Conservation (phyloP, 1,140 invertebrate genomes). For the Agraylea sexmaculata region DNA sequence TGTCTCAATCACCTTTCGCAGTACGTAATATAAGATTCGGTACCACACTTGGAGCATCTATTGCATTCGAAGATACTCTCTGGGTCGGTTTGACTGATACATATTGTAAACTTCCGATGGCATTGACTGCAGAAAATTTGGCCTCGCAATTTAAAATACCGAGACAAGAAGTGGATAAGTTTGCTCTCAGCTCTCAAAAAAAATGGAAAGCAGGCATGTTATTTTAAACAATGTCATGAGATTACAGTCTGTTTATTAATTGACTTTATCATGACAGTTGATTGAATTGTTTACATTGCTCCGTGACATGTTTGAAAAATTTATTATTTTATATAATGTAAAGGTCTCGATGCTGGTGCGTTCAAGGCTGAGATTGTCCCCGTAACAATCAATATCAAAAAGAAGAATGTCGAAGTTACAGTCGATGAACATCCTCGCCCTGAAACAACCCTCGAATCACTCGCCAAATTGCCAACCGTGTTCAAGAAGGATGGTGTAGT, state of each 20-base stretch:
- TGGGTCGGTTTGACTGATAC: slow-evolving; percentile 85
- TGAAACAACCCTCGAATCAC: slow-evolving; percentile 69
- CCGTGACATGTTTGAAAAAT: too few relatives aligned
- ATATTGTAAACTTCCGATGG: slow-evolving; percentile 90
- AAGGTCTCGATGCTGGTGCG: slow-evolving; percentile 74
- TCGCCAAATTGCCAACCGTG: slow-evolving; percentile 75
- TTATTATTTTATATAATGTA: not conserved
- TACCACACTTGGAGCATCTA: slow-evolving; percentile 64
- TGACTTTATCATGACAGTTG: not conserved
- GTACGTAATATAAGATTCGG: slow-evolving; percentile 88
- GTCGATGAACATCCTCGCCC: slow-evolving; percentile 92
- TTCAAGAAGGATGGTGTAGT: slow-evolving; percentile 96
- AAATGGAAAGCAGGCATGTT: slow-evolving; percentile 63
- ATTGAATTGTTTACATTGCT: not conserved
- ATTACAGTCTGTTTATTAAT: not conserved
- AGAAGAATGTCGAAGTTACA: slow-evolving; percentile 64
- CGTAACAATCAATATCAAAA: slow-evolving; percentile 73
- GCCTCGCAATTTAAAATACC: slow-evolving; percentile 82
- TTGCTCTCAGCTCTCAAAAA: slow-evolving; percentile 73
- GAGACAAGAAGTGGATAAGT: slow-evolving; percentile 79
- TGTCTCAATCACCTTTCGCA: slow-evolving; percentile 88
- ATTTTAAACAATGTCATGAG: not conserved
- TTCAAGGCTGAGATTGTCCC: slow-evolving; percentile 89
- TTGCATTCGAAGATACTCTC: slow-evolving; percentile 80
- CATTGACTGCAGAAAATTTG: slow-evolving; percentile 93